Base-by-base conservation (phyloP, 2,797 vertebrate genomes). In the Pseudochaenichthys georgianus region DNA sequence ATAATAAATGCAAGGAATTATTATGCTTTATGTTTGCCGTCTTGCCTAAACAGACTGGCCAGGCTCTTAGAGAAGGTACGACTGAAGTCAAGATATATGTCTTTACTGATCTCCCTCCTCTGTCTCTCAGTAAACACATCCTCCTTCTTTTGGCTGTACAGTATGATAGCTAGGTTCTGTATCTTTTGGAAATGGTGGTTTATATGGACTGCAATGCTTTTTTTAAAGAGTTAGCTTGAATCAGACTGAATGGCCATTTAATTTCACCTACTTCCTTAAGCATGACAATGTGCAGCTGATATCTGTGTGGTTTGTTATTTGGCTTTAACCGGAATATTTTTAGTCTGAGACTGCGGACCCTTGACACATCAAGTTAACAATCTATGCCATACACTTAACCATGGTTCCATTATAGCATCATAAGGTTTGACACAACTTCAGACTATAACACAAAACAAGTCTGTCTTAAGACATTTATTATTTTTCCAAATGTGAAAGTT, bases 21-120 rank as follows among this genome's bases (percentile, higher is more conserved):
- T 19, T 19, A 19, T 19, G 19, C 63, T 69, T 82, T 75, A 76
- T 73, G 64, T 77, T 72, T 75, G 64, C 64, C 59, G 45, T 73
- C 48, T 61, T 52, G 48, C 81, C 87, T 58, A 69, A 45, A 55
- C 31, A 51, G 74, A 85, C 21, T 21, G 21, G 21, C 21, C 21
- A 21, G 21, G 21, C 77, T 70, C 80, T 83, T 83, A 75, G 87
- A 75, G 47, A 73, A 54, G 78, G 72, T 79, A 76, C 58, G 77
- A 81, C 59, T 69, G 46, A 53, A 38, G 64, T 68, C 41, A 54
- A 62, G 57, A 48, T 46, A 55, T 42, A 28, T 38, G 34, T 62
- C 55, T 74, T 66, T 38, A 51, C 53, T 28, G 41, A 47, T 42
- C 28, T 11, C 3, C 34, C 45, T 19, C 50, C 45, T 62, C 59